Evolutionary conservation across 1,140 invertebrate genomes (phyloP), one percentile per base, ranked within the genome.

Genomic region (Anagrus nilaparvatae): DNA sequence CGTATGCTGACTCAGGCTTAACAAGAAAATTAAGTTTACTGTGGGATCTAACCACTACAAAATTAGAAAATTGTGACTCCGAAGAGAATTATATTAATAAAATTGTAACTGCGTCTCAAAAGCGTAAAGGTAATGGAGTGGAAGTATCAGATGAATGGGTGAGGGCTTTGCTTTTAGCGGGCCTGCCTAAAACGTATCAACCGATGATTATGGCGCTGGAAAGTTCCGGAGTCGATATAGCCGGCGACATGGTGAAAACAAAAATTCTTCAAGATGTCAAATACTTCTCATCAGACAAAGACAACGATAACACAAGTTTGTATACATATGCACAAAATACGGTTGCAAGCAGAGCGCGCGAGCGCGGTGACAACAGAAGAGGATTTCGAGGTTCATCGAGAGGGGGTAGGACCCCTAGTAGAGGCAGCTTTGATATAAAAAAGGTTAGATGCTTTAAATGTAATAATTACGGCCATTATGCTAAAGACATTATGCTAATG

Each of bases 191-290:
- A 8, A 41, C 53, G 12, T 64, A 59, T 50, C 47, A 53, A 27
- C 56, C 63, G 0, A 66, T 67, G 61, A 66, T 66, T 7, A n/a
- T n/a, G n/a, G n/a, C n/a, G n/a, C n/a, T n/a, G n/a, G 58, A 66
- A 34, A 52, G 46, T 36, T 59, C 51, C 2, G 54, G 53, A 17
- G 51, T 54, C 18, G 24, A 23, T 29, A 58, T 67, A 4, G 54
- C 53, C 25, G 53, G 50, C 6, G 60, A 65, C 40, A 46, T 40
- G 3, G 57, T 65, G 9, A 65, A 65, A 43, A 49, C 54, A 14
- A 66, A 65, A 49, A 46, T 65, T 5, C 21, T 66, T 19, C 56
- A 67, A 45, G n/a, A n/a, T n/a, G n/a, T n/a, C n/a, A n/a, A n/a
- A n/a, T n/a, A n/a, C n/a, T n/a, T n/a, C n/a, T n/a, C 56, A 61